phyloP scores from a whole-genome alignment of 2,797 vertebrate species.

The Halcyon badia region DNA sequence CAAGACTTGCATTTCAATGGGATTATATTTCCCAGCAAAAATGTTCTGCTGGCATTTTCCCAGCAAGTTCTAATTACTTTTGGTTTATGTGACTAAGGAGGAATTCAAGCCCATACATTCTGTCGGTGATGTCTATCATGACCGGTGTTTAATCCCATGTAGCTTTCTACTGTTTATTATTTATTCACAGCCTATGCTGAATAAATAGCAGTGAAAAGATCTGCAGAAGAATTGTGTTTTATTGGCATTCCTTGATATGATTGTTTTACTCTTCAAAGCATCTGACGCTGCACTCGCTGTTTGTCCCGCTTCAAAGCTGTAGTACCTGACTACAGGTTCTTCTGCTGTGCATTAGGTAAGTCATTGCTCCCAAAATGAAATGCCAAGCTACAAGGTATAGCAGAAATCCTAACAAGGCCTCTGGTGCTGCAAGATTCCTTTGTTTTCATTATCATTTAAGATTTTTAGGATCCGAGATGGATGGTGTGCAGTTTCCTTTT shows the following conservation, averaged over 20 bases:
- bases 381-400: background rate
- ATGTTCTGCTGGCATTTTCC: background rate
- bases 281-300: background rate
- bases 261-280: background rate
- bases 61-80: background rate
- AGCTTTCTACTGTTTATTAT: background rate
- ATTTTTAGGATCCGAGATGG: background rate
- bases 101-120: background rate
- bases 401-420: background rate
- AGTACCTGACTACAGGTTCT: background rate
- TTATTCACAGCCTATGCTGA: background rate
- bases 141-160: background rate
- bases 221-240: background rate
- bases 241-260: background rate
- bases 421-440: background rate
- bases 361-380: background rate
- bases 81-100: background rate
- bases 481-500: background rate
- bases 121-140: background rate
- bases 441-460: background rate
- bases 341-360: background rate
- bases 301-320: background rate
- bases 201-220: background rate
- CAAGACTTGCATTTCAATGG: background rate
- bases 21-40: background rate